Percentiles rank a stretch among this genome's conserved stretches.
phyloP scores from a whole-genome alignment of 1,140 invertebrate species.

The Holcopasites calliopsidis region DNA sequence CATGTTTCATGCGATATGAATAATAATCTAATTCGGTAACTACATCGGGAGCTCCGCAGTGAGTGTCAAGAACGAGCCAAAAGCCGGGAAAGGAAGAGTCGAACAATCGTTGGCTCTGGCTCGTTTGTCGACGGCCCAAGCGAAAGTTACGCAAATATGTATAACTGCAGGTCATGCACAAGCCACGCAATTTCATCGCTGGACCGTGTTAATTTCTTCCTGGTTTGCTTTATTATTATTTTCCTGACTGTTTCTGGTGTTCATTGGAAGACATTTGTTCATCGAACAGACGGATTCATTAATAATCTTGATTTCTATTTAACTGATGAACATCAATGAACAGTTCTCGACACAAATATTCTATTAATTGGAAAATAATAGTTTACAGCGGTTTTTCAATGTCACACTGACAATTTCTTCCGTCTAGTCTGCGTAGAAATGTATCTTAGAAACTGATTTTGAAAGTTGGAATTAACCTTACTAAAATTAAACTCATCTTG shows the following conservation, averaged over 20 bases:
- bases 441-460: no score
- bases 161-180: neutral
- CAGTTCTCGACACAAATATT: conserved; percentile 17
- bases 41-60: conserved; percentile 55
- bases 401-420: neutral
- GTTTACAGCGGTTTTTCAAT: neutral
- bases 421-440: neutral
- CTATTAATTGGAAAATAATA: conserved; percentile 8
- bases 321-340: no score
- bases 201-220: neutral
- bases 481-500: no score
- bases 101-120: conserved; percentile 39
- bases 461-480: no score
- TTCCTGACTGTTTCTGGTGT: neutral
- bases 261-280: neutral
- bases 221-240: neutral
- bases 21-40: conserved; percentile 70
- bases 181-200: no score
- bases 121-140: conserved; percentile 45
- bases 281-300: neutral
- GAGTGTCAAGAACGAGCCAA: conserved; percentile 34
- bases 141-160: conserved; percentile 67
- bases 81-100: conserved; percentile 20
- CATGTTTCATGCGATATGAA: conserved; percentile 77
- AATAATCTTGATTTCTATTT: no score